Conservation (phyloP, 2,113 vertebrate species). For the Xiphorhynchus elegans region DNA sequence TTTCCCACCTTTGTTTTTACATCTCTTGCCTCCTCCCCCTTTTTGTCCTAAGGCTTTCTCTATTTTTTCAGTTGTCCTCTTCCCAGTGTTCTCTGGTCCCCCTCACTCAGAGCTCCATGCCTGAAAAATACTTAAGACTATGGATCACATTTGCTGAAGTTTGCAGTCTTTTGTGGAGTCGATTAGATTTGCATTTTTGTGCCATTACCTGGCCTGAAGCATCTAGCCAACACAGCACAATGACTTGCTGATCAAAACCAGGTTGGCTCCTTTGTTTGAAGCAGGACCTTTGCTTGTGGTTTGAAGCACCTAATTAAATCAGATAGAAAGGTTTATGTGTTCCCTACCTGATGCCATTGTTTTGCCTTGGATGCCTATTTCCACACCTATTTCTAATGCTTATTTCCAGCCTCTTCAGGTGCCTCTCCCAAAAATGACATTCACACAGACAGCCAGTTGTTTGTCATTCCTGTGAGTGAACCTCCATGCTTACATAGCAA, state of each 20-base stretch:
- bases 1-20: not conserved
- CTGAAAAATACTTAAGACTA: not conserved
- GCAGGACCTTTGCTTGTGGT: not conserved
- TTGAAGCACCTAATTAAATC: not conserved
- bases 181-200: not conserved
- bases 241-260: not conserved
- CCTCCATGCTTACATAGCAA: not conserved
- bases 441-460: not conserved
- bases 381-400: not conserved
- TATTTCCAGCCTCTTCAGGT: not conserved
- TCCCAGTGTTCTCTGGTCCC: not conserved
- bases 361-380: not conserved
- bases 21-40: not conserved
- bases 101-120: not conserved
- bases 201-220: not conserved
- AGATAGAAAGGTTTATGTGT: not conserved
- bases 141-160: not conserved
- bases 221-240: not conserved
- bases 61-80: not conserved
- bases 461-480: not conserved
- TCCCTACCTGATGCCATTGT: not conserved
- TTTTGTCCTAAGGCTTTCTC: not conserved
- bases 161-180: not conserved
- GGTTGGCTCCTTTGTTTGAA: not conserved
- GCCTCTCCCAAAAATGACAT: not conserved